Conservation (phyloP, 2,797 vertebrate genomes). For the Dermochelys coriacea region DNA sequence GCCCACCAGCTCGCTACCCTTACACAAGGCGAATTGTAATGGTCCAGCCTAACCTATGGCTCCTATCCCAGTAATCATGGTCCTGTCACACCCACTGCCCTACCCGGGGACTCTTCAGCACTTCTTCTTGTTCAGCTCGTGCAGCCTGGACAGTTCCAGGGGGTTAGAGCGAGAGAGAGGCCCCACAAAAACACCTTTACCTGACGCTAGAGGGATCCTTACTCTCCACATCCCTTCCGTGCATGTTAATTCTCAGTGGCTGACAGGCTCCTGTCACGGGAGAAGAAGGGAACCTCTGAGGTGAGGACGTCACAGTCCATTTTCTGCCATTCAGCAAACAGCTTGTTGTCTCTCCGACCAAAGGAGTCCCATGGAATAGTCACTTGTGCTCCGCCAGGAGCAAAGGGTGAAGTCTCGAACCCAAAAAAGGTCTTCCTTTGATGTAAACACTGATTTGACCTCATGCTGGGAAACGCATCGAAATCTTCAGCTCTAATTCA, state of each 20-base stretch:
- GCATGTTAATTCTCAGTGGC: background rate
- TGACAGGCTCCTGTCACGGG: background rate
- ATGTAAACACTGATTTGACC: background rate
- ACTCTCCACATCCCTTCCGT: background rate
- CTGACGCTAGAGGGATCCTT: background rate
- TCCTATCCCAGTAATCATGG: background rate
- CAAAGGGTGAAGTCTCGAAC: background rate
- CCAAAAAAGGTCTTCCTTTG: background rate
- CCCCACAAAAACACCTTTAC: background rate
- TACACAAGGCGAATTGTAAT: background rate
- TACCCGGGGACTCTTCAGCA: background rate
- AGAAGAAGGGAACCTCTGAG: no score
- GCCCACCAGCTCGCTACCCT: no score
- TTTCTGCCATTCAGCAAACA: background rate
- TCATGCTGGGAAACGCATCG: background rate
- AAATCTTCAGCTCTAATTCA: background rate
- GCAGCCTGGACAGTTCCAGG: background rate
- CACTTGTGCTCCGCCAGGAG: background rate
- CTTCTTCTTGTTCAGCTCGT: background rate
- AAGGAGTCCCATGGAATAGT: background rate
- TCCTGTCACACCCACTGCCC: background rate
- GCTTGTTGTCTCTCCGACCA: background rate
- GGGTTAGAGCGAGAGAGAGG: rapidly evolving
- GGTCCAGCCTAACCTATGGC: background rate
- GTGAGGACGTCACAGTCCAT: background rate